Conservation (phyloP, 2,888 invertebrate genomes). For the Mayetiola destructor region DNA sequence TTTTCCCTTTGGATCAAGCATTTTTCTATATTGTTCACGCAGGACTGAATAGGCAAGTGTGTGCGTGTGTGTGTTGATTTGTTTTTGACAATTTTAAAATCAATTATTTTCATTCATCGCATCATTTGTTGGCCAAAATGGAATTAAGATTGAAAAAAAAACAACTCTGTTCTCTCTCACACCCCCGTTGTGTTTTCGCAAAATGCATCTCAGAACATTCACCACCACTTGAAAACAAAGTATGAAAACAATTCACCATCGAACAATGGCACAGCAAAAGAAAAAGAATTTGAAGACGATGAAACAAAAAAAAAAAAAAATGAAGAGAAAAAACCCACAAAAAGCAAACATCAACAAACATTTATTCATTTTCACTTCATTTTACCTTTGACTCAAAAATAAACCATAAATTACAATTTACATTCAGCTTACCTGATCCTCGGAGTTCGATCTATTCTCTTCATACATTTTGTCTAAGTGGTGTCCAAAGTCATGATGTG, state of each 20-base stretch:
- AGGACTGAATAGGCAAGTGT: too few relatives aligned
- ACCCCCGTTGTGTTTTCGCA: slow-evolving; percentile 5
- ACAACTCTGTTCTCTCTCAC: neutral
- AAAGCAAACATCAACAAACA: neutral
- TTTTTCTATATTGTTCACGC: too few relatives aligned
- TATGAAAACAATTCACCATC: neutral
- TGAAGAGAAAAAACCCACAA: neutral
- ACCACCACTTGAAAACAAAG: neutral
- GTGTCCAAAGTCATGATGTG: too few relatives aligned
- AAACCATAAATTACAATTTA: slow-evolving; percentile 4
- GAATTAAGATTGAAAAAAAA: neutral
- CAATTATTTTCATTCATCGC: too few relatives aligned
- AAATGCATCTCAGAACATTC: neutral
- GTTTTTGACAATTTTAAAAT: too few relatives aligned
- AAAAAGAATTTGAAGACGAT: neutral
- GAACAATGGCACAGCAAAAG: neutral
- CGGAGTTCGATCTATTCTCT: neutral
- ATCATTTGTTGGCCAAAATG: neutral
- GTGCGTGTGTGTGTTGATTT: too few relatives aligned
- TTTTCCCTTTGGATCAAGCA: too few relatives aligned
- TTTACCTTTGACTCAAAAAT: neutral
- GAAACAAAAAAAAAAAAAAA: neutral
- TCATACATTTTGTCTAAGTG: neutral
- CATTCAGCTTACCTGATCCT: slow-evolving; percentile 2
- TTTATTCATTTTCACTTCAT: neutral